Evolutionary conservation across 2,113 vertebrate genomes (phyloP), one percentile per base, ranked within the genome.

Genomic region (Jaculus jaculus): DNA sequence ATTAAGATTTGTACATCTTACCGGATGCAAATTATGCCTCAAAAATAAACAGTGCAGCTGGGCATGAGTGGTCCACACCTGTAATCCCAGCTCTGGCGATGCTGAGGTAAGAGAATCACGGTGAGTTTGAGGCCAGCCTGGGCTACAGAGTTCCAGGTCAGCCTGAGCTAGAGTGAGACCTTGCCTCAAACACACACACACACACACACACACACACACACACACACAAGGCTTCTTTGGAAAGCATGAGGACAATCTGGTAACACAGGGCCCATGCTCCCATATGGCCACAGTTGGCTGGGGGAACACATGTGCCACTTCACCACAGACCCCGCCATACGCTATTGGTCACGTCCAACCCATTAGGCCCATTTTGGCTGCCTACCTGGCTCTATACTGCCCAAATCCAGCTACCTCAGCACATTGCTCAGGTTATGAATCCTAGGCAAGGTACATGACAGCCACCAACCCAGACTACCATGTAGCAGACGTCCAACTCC

Each of bases 171-270:
- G 11, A 54, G 54, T 54, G 54, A 54, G 15, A 54, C 54, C 11
- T 12, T 54, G 15, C 54, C 15, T 8, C 54, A 54, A 7, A 54
- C 10, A 54, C 54, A 54, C 11, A 54, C 54, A 54, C 54, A 54
- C 54, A 54, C 54, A 54, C 54, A 54, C 54, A 51, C 51, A 51
- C 51, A 8, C 51, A 51, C 51, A 51, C 16, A 42, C 23, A 77
- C 17, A 58, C 58, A 78, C 3, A 61, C 54, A 34, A 90, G 20
- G 3, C 61, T 77, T 81, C 84, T 91, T 89, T 58, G 58, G 66
- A 91, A 91, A 96, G 81, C 32, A 83, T 65, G 54, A 94, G 42
- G 54, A 42, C 30, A 75, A 71, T n/a, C 54, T 80, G 61, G 61
- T 65, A 71, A 54, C 18, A 5, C 26, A 39, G 77, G 30, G 60